These are phyloP conservation scores for Odontocolon sp. DNA, from an alignment of 2,888 invertebrate species.

Conservation along the genomic window DNA sequence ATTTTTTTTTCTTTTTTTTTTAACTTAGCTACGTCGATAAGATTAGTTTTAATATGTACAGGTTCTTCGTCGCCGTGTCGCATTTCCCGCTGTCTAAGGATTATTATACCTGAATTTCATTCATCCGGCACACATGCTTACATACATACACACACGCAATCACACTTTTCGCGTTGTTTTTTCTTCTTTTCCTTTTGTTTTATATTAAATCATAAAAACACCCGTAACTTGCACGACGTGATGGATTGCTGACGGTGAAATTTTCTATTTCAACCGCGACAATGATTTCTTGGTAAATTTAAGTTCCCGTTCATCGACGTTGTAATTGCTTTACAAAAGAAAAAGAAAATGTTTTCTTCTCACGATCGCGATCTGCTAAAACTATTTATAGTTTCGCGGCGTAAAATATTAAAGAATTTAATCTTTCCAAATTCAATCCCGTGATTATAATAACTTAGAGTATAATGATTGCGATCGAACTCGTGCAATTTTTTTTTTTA, in stretches of 20 bases:
- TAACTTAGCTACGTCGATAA: constrained; percentile 49
- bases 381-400: constrained; percentile 15
- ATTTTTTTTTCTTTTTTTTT: constrained; percentile 5
- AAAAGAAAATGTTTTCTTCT: no score
- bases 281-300: not conserved
- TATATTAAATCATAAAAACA: constrained; percentile 35
- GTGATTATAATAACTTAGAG: constrained; percentile 1
- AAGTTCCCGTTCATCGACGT: no score
- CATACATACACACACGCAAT: constrained; percentile 18
- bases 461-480: no score
- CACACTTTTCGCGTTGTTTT: no score
- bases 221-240: constrained; percentile 69
- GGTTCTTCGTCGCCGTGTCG: constrained; percentile 44
- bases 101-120: constrained; percentile 43
- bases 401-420: constrained; percentile 31
- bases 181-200: constrained; percentile 43
- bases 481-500: not conserved
- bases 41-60: constrained; percentile 70
- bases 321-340: no score
- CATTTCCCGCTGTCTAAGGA: constrained; percentile 16
- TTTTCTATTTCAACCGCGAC: not conserved
- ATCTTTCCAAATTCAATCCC: not conserved
- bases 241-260: constrained; percentile 44
- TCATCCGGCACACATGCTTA: constrained; percentile 9
- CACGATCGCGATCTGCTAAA: not conserved